phyloP scores from a whole-genome alignment of 2,113 vertebrate genomes.

The Macaca fascicularis region T2T-MFA8v1.1 NC_088376.1:14500501-14501000 shows the following conservation, averaged over 20 bases:
- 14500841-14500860: not conserved
- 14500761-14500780: constrained; percentile 37
- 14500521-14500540: not conserved
- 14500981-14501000: not conserved
- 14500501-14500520: not conserved
- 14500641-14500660: constrained; percentile 57
- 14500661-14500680: constrained; percentile 14
- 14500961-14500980: not conserved
- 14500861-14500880: not conserved
- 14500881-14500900: constrained; percentile 63
- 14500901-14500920: not conserved
- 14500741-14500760: constrained; percentile 55
- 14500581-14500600: not conserved
- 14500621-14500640: constrained; percentile 26
- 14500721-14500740: constrained; percentile 44
- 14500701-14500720: constrained; percentile 49
- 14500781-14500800: constrained; percentile 25
- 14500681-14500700: not conserved
- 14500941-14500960: constrained; percentile 82
- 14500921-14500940: constrained; percentile 52
- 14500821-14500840: constrained; percentile 50
- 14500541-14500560: not conserved
- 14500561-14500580: not conserved
- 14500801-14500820: constrained; percentile 64
- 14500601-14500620: not conserved